A percentile compares a stretch with the other conserved stretches of the same genome.
Conservation (phyloP, 2,888 invertebrate genomes). For the Ennomos erosarius region DNA sequence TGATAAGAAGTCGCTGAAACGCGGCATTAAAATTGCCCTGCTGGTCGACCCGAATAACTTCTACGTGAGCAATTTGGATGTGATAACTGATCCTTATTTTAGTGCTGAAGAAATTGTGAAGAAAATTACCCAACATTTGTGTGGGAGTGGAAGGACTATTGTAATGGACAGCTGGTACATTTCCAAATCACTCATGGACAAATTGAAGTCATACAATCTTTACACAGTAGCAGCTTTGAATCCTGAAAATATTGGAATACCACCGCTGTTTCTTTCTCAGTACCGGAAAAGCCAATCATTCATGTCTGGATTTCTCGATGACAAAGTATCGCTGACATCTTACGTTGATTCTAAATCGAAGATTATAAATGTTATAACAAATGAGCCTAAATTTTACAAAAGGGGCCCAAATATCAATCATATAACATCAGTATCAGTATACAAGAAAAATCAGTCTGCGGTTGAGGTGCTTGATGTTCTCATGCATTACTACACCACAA, state of each 20-base stretch:
- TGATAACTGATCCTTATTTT: slow-evolving; percentile 71
- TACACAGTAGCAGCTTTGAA: slow-evolving; percentile 65
- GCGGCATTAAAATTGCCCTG: slow-evolving; percentile 73
- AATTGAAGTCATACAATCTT: slow-evolving; percentile 62
- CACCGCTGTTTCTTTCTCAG: slow-evolving; percentile 66
- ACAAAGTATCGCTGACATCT: slow-evolving; percentile 64
- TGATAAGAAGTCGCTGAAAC: slow-evolving; percentile 64
- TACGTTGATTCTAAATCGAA: slow-evolving; percentile 64
- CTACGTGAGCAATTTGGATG: slow-evolving; percentile 74
- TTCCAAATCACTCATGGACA: slow-evolving; percentile 59
- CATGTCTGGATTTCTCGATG: slow-evolving; percentile 67
- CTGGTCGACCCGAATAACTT: slow-evolving; percentile 73
- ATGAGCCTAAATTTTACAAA: slow-evolving; percentile 69
- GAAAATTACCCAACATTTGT: slow-evolving; percentile 70
- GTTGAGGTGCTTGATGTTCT: slow-evolving; percentile 74
- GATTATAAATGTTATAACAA: slow-evolving; percentile 67
- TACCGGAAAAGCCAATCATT: slow-evolving; percentile 60
- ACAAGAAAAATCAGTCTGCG: slow-evolving; percentile 69
- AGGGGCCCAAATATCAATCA: slow-evolving; percentile 54
- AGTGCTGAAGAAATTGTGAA: slow-evolving; percentile 63
- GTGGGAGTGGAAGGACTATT: slow-evolving; percentile 63
- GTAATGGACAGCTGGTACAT: slow-evolving; percentile 75
- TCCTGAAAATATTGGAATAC: slow-evolving; percentile 65
- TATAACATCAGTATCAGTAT: slow-evolving; percentile 63
- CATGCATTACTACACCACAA: slow-evolving; percentile 77